Conservation (phyloP, 2,888 invertebrate species). For the Drosophila anceps region DNA sequence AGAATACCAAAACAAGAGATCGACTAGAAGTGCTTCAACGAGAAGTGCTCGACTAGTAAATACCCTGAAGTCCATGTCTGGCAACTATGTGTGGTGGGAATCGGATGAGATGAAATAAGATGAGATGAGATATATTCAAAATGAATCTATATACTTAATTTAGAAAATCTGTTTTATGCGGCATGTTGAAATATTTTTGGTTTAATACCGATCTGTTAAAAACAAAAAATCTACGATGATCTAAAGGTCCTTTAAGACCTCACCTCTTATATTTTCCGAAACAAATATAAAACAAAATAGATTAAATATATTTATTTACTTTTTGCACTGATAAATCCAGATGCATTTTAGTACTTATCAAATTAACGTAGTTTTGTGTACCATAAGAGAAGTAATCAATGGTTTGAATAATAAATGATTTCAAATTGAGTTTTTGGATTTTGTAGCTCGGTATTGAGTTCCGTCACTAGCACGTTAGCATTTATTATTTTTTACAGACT, state of each 20-base stretch:
- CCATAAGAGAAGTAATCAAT: neutral
- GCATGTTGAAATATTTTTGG: too few species aligned
- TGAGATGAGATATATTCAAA: neutral
- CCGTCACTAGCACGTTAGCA: neutral
- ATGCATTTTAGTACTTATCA: neutral
- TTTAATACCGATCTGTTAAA: neutral
- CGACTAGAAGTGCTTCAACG: neutral
- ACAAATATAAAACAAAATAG: too few species aligned
- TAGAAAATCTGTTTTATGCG: neutral
- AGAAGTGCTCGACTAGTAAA: neutral
- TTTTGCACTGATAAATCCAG: neutral
- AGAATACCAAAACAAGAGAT: constrained; percentile 26
- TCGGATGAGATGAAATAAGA: neutral
- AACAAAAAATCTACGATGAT: neutral
- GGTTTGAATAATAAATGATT: neutral
- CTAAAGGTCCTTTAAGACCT: neutral
- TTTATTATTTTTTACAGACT: neutral
- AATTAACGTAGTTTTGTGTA: neutral
- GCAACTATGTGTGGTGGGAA: too few species aligned
- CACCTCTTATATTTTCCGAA: neutral
- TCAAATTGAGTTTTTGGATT: neutral
- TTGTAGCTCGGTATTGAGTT: neutral
- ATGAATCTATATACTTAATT: too few species aligned
- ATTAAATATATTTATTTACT: neutral
- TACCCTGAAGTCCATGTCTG: neutral